Conservation (phyloP, 2,113 vertebrate genomes). For the Typhlomys cinereus region DNA sequence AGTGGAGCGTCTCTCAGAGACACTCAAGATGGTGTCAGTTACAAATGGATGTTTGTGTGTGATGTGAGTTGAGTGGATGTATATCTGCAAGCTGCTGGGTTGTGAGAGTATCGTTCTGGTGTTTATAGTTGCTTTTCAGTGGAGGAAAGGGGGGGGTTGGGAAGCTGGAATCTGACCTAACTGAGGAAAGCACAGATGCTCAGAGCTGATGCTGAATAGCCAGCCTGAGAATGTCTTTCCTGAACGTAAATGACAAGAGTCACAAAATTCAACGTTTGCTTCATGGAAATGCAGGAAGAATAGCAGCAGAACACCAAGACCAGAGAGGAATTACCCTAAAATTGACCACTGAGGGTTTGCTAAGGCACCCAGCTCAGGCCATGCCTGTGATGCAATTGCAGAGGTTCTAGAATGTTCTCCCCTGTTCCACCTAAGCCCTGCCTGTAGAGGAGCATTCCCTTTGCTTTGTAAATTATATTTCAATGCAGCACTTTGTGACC, state of each 20-base stretch:
- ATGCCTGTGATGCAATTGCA: background rate
- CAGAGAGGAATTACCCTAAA: background rate
- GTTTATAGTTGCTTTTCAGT: constrained; percentile 40
- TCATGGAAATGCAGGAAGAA: background rate
- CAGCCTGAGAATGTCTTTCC: background rate
- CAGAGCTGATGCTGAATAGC: constrained; percentile 17
- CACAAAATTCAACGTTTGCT: background rate
- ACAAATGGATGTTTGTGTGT: constrained; percentile 12
- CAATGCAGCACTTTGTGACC: no score
- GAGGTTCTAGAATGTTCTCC: no score
- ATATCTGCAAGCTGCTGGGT: background rate
- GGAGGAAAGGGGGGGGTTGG: constrained; percentile 25
- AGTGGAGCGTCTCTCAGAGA: background rate
- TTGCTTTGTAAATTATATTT: background rate
- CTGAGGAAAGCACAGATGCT: constrained; percentile 49
- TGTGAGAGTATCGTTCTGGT: background rate
- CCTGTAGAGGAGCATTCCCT: background rate
- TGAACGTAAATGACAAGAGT: background rate
- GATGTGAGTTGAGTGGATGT: background rate
- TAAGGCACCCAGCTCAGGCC: background rate
- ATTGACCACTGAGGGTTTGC: background rate
- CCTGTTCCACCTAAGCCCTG: background rate
- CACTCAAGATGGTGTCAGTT: background rate
- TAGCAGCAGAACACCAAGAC: background rate
- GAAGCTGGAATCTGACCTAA: constrained; percentile 55